Evolutionary conservation across 30 jellyfish, hydroid and myxozoan species (phyloP).

Genomic region (Morbakka virulenta): DNA sequence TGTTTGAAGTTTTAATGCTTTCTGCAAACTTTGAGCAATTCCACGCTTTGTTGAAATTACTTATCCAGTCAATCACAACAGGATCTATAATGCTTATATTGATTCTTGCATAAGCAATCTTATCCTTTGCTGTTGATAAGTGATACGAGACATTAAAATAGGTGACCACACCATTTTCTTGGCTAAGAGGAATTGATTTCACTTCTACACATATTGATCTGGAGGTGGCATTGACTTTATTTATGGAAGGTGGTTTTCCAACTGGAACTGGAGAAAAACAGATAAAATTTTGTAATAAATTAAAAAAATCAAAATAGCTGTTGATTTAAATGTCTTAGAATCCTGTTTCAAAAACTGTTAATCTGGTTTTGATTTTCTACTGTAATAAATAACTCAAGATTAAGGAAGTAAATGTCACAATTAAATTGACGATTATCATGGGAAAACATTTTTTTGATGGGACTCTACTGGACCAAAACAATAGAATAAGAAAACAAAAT

Average conservation of each 20-base stretch:
- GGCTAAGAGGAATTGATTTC: neutral
- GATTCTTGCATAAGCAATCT: neutral
- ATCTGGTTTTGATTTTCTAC: too few relatives aligned
- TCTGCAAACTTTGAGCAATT: neutral
- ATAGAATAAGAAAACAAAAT: too few relatives aligned
- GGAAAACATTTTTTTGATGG: too few relatives aligned
- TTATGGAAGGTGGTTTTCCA: neutral
- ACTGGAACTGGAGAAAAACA: neutral
- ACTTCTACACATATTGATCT: neutral
- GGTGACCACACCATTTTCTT: neutral
- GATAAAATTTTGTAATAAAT: too few relatives aligned
- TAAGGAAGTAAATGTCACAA: too few relatives aligned
- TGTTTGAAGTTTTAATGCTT: neutral
- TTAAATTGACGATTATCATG: too few relatives aligned
- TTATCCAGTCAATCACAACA: neutral
- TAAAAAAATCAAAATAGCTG: neutral
- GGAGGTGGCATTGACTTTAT: neutral
- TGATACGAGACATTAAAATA: neutral
- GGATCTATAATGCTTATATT: neutral
- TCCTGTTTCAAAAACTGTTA: too few relatives aligned
- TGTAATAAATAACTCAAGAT: too few relatives aligned
- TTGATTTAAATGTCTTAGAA: too few relatives aligned
- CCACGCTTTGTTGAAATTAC: neutral
- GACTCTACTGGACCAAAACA: too few relatives aligned
- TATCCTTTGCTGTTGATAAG: neutral